Conservation (phyloP, 2,113 vertebrate genomes). For the Platysternon megacephalum region DNA sequence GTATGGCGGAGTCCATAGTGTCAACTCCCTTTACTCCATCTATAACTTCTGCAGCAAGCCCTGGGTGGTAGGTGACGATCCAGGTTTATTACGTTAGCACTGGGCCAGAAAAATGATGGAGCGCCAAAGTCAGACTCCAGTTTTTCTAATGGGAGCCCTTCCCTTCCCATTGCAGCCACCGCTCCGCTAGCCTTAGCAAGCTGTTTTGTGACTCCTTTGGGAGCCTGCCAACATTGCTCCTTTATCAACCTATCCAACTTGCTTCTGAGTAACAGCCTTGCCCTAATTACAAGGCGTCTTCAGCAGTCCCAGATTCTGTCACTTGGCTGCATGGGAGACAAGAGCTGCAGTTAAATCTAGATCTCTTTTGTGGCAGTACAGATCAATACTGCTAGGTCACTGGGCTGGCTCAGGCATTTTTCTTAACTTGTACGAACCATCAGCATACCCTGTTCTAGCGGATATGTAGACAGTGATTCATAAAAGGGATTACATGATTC, state of each 20-base stretch:
- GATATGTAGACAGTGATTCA: not conserved
- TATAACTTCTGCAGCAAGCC: constrained; percentile 99
- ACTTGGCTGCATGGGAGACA: not conserved
- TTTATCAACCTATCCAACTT: not conserved
- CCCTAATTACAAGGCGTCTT: fast-evolving
- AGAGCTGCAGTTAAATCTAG: not conserved
- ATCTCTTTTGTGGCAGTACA: not conserved
- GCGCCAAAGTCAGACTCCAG: not conserved
- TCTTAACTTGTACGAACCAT: not conserved
- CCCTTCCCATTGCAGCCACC: not conserved
- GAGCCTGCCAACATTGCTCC: fast-evolving
- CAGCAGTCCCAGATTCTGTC: not conserved
- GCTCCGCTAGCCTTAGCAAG: not conserved
- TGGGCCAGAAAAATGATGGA: fast-evolving
- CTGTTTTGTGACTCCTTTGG: not conserved
- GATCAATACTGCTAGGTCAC: not conserved
- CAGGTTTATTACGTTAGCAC: not conserved
- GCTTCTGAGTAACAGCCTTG: not conserved
- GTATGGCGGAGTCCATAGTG: constrained; percentile 85
- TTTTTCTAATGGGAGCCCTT: not conserved
- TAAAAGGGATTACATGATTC: not conserved
- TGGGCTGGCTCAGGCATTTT: not conserved
- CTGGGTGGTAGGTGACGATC: constrained; percentile 90
- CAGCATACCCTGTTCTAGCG: not conserved
- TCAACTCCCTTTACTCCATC: constrained; percentile 95